Conservation (phyloP, 2,113 vertebrate species). For the Misgurnus mizolepis region DNA sequence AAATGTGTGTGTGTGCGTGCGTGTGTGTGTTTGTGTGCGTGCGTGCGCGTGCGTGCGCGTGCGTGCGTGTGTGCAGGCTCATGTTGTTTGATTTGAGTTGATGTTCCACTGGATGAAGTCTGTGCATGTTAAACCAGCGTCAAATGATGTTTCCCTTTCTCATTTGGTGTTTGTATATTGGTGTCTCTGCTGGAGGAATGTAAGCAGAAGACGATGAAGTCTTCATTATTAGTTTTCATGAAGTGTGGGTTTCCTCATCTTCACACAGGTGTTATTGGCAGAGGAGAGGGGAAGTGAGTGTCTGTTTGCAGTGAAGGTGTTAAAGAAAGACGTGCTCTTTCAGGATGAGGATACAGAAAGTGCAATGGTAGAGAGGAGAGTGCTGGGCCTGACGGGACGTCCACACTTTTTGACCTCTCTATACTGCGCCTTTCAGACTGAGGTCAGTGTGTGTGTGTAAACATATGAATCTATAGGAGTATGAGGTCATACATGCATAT, state of each 20-base stretch:
- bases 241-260: conserved; percentile 3
- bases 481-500: neutral
- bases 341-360: conserved; percentile 93
- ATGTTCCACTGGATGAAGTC: neutral
- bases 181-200: neutral
- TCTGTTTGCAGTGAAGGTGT: conserved; percentile 87
- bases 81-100: neutral
- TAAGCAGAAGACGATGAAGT: conserved; percentile 11
- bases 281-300: conserved; percentile 84
- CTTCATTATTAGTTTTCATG: conserved; percentile 21
- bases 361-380: conserved; percentile 89
- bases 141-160: conserved; percentile 1
- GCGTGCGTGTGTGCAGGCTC: neutral
- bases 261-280: conserved; percentile 83
- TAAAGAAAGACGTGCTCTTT: conserved; percentile 92
- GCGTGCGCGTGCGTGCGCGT: too few relatives aligned
- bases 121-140: neutral
- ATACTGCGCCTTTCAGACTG: conserved; percentile 88
- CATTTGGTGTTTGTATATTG: conserved; percentile 5
- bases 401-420: conserved; percentile 90
- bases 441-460: conserved; percentile 74
- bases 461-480: neutral
- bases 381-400: conserved; percentile 79
- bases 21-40: neutral
- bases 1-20: too few relatives aligned